Evolutionary conservation across 2,113 vertebrate species (phyloP), one percentile per base, ranked within the genome.

Genomic region (Sula dactylatra): DNA sequence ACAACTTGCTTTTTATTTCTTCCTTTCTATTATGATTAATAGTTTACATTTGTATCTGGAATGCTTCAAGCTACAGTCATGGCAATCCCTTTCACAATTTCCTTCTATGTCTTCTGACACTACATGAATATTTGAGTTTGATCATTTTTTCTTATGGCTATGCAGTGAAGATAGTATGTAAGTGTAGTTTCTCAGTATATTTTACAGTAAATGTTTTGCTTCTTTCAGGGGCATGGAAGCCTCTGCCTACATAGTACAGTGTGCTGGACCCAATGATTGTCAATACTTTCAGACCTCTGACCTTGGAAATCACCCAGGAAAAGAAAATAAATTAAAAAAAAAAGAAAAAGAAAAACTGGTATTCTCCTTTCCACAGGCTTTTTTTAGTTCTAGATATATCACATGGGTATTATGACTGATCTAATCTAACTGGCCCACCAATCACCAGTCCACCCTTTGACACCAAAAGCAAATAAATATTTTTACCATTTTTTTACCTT

Each of bases 1-100:
- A 82, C 67, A 88, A 78, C 40, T 31, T 78, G 34, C 31, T 73
- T 95, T 94, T 90, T 89, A 86, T 86, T 27, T 81, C 54, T 94
- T 91, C 36, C 50, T 84, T 96, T 92, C 71, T 89, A 49, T 90
- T 74, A 38, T 94, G 89, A 95, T 90, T 96, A 97, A 95, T 67
- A 94, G 80, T 94, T 97, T 93, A 76, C 40, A 85, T 49, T 76
- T 84, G 20, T 91, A 56, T 94, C 79, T 74, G 32, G 45, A 76
- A 79, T 71, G 34, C 55, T 87, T 91, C 56, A 93, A 95, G n/a
- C 87, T 91, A 70, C 45, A 95, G 13, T 70, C 59, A 82, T 61
- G 32, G 32, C 19, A 95, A 91, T 52, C 29, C 45, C 66, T 82
- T 93, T 92, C 77, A 93, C 16, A 88, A 94, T 89, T 94, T 88